Conservation (phyloP, 1,140 invertebrate species). For the Ptiloglossa arizonensis region DNA sequence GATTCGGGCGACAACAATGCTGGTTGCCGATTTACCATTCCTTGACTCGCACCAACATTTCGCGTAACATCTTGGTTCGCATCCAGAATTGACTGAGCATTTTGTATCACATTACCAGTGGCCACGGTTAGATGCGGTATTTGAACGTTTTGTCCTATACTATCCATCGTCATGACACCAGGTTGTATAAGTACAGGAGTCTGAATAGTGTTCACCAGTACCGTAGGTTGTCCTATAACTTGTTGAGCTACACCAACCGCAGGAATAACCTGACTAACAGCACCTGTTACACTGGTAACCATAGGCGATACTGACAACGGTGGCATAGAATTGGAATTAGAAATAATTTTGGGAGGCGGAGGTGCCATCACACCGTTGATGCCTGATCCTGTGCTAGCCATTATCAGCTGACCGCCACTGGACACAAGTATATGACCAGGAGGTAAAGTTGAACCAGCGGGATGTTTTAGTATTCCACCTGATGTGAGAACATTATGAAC, state of each 20-base stretch:
- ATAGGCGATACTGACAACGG: slow-evolving; percentile 86
- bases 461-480: slow-evolving; percentile 80
- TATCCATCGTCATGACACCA: slow-evolving; percentile 86
- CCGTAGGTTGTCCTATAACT: slow-evolving; percentile 88
- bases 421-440: slow-evolving; percentile 89
- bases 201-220: slow-evolving; percentile 91
- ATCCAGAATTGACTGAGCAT: slow-evolving; percentile 82
- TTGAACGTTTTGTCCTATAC: slow-evolving; percentile 86
- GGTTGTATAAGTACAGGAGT: slow-evolving; percentile 91
- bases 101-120: slow-evolving; percentile 85
- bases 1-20: slow-evolving; percentile 87
- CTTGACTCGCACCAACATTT: slow-evolving; percentile 79
- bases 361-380: slow-evolving; percentile 85
- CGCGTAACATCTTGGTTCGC: slow-evolving; percentile 81
- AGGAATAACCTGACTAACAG: slow-evolving; percentile 86
- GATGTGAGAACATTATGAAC: slow-evolving; percentile 79
- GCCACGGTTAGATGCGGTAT: slow-evolving; percentile 85
- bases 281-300: slow-evolving; percentile 87
- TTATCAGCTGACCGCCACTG: slow-evolving; percentile 88
- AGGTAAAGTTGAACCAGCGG: slow-evolving; percentile 80
- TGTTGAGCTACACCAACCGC: slow-evolving; percentile 84
- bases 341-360: slow-evolving; percentile 85
- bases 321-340: slow-evolving; percentile 84
- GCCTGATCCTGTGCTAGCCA: slow-evolving; percentile 83
- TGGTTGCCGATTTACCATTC: slow-evolving; percentile 82